These are phyloP conservation scores for Poicephalus gulielmi DNA, from an alignment of 2,113 vertebrate genomes.

Conservation along the genomic window DNA sequence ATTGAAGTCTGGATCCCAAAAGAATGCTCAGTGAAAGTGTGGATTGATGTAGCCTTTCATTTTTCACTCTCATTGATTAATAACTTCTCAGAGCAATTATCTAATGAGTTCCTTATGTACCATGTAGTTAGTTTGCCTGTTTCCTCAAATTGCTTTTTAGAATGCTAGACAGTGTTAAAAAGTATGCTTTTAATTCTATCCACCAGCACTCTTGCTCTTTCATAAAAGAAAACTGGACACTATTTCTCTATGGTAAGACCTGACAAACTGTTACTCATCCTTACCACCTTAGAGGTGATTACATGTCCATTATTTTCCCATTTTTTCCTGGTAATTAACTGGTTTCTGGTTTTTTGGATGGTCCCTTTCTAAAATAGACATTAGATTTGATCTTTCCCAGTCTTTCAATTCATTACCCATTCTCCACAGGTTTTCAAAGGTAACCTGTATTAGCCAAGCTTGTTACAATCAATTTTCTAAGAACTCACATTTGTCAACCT, in stretches of 20 bases:
- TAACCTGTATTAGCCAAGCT: not conserved
- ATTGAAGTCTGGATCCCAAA: not conserved
- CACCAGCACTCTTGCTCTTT: not conserved
- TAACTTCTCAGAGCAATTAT: not conserved
- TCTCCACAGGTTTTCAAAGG: not conserved
- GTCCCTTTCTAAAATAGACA: not conserved
- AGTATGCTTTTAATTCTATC: not conserved
- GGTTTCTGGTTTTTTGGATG: not conserved
- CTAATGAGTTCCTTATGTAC: not conserved
- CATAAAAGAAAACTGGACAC: not conserved
- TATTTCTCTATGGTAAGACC: not conserved
- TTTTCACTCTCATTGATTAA: not conserved
- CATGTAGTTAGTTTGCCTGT: not conserved
- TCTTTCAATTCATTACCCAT: not conserved
- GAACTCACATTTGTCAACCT: not conserved
- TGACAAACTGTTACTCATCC: not conserved
- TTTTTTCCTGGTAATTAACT: not conserved
- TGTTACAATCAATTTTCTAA: not conserved
- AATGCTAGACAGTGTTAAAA: not conserved
- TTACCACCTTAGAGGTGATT: not conserved
- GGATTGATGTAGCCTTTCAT: not conserved
- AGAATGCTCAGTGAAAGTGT: not conserved
- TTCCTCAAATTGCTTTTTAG: not conserved
- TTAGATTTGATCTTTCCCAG: not conserved
- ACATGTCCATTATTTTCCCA: not conserved